Evolutionary conservation across 1,140 invertebrate genomes (phyloP).

Genomic region (roundworm (Caenorhabditis elegans)): DNA sequence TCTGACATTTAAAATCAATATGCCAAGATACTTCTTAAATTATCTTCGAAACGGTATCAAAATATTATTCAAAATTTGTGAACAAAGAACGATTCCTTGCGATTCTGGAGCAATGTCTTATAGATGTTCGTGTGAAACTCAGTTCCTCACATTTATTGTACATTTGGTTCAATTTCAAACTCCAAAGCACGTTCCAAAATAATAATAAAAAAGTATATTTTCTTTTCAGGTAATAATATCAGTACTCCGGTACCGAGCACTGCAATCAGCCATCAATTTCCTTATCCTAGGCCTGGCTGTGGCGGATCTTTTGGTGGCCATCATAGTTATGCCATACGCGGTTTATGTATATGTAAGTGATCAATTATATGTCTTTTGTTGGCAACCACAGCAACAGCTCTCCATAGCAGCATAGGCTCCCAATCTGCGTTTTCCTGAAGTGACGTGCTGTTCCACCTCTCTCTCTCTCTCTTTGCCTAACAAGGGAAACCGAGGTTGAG

Average conservation of each 20-base stretch:
- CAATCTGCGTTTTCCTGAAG: slow-evolving; percentile 1
- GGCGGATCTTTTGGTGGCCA: slow-evolving; percentile 90
- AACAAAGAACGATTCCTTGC: too few species aligned
- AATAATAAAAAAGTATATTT: too few species aligned
- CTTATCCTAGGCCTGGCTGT: slow-evolving; percentile 97
- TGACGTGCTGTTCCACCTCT: neutral
- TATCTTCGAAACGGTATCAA: too few species aligned
- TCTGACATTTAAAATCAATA: too few species aligned
- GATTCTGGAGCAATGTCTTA: too few species aligned
- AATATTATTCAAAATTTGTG: too few species aligned
- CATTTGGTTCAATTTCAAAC: neutral
- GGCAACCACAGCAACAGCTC: neutral
- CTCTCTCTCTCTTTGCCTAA: neutral
- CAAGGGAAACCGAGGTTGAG: neutral
- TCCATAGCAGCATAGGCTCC: neutral
- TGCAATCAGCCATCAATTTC: slow-evolving; percentile 95
- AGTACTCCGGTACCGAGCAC: slow-evolving; percentile 82
- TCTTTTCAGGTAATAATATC: slow-evolving; percentile 78
- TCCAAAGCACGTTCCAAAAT: too few species aligned
- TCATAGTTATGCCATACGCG: slow-evolving; percentile 95
- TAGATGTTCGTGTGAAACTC: too few species aligned
- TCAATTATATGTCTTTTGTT: slow-evolving; percentile 23
- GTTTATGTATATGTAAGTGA: slow-evolving; percentile 89
- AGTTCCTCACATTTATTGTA: neutral
- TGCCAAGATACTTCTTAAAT: too few species aligned